Evolutionary conservation across 1,140 invertebrate genomes (phyloP).

Genomic region (Conopomorpha cramerella): DNA sequence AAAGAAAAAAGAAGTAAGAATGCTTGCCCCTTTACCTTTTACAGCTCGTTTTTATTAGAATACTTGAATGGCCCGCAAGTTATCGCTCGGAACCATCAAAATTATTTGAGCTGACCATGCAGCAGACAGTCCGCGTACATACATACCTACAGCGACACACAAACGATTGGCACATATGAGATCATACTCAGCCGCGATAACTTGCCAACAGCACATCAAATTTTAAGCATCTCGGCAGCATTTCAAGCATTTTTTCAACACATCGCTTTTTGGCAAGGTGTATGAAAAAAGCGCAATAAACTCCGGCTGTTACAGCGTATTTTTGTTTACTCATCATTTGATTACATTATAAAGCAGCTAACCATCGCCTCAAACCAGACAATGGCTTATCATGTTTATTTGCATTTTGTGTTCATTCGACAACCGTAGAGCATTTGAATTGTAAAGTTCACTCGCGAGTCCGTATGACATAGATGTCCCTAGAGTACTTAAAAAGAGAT

Average conservation of each 20-base stretch:
- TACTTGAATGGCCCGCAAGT: conserved; percentile 39
- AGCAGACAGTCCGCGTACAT: conserved; percentile 13
- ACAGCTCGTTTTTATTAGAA: conserved; percentile 51
- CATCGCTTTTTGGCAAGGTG: conserved; percentile 51
- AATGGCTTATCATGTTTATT: conserved; percentile 47
- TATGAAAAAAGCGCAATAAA: too few relatives aligned
- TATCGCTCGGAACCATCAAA: conserved; percentile 44
- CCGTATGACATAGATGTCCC: too few relatives aligned
- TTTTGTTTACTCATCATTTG: too few relatives aligned
- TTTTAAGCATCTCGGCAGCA: conserved; percentile 45
- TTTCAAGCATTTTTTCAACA: conserved; percentile 40
- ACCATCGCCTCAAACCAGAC: too few relatives aligned
- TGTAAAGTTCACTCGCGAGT: too few relatives aligned
- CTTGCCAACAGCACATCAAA: conserved; percentile 46
- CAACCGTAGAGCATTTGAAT: too few relatives aligned
- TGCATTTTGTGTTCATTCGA: too few relatives aligned
- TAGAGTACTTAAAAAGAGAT: too few relatives aligned
- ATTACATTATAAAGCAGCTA: too few relatives aligned
- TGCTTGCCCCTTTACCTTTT: conserved; percentile 59
- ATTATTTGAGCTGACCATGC: conserved; percentile 14
- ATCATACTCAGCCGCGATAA: conserved; percentile 31
- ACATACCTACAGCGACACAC: too few relatives aligned
- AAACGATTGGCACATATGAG: conserved; percentile 30
- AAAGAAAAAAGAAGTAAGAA: conserved; percentile 96
- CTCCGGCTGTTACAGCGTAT: too few relatives aligned